Conservation (phyloP, 2,888 invertebrate species). For the Mythimna impura region DNA sequence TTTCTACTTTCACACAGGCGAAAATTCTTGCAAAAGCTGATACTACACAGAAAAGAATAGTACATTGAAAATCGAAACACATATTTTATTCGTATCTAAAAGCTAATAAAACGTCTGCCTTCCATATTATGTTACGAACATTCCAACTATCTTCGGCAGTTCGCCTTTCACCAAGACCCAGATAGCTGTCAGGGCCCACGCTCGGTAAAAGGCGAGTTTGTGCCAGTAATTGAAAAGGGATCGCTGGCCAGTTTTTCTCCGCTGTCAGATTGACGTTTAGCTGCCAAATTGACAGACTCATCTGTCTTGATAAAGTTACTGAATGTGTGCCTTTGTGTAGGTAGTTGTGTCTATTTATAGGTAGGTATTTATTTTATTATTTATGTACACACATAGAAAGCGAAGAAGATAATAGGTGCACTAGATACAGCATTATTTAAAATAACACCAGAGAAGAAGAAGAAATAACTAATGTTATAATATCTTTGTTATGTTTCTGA, state of each 20-base stretch:
- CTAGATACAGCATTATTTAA: too few species aligned
- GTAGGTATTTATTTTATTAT: neutral
- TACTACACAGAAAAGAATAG: neutral
- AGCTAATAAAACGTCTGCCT: conserved; percentile 28
- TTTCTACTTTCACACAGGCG: too few species aligned
- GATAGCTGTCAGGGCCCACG: conserved; percentile 35
- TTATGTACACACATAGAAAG: too few species aligned
- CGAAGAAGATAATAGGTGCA: too few species aligned
- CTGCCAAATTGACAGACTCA: conserved; percentile 48
- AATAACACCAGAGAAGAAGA: too few species aligned
- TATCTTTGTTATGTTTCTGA: too few species aligned
- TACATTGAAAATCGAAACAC: neutral
- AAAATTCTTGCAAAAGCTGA: neutral
- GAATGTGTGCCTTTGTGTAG: neutral
- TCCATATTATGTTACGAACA: conserved; percentile 31
- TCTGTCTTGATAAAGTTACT: conserved; percentile 51
- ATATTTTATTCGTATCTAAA: conserved; percentile 9
- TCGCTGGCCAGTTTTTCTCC: conserved; percentile 49
- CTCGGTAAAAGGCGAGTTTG: conserved; percentile 38
- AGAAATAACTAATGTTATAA: too few species aligned
- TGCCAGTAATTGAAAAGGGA: conserved; percentile 62
- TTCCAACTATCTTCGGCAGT: conserved; percentile 23
- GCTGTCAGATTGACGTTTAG: conserved; percentile 59
- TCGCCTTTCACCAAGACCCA: conserved; percentile 27
- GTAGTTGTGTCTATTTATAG: neutral